Conservation (phyloP, 2,113 vertebrate species). For the Mobula birostris region DNA sequence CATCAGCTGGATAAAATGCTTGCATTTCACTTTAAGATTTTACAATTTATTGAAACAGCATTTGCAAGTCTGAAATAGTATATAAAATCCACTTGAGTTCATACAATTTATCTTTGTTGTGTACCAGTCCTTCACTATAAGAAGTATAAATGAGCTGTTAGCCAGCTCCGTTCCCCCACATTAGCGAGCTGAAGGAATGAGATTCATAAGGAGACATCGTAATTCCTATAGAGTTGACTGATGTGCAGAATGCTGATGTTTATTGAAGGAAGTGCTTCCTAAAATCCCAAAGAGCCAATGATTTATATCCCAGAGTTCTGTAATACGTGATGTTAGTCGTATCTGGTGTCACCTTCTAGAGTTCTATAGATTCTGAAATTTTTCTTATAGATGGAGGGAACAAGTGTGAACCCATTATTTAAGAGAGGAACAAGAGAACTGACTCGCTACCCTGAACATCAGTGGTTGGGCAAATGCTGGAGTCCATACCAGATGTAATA, state of each 20-base stretch:
- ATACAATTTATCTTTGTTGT: neutral
- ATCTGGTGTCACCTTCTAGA: too few relatives aligned
- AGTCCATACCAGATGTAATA: too few relatives aligned
- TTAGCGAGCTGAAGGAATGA: neutral
- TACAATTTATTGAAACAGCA: neutral
- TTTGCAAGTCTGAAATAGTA: neutral
- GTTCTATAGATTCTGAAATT: too few relatives aligned
- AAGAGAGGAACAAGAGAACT: too few relatives aligned
- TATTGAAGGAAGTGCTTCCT: neutral
- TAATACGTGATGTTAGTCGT: too few relatives aligned
- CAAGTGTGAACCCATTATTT: too few relatives aligned
- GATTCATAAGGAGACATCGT: neutral
- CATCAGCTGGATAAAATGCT: neutral
- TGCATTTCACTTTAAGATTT: neutral
- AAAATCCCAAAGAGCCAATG: too few relatives aligned
- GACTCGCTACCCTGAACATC: too few relatives aligned
- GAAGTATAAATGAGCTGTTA: neutral
- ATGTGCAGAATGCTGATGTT: neutral
- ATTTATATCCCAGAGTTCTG: too few relatives aligned
- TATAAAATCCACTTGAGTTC: neutral
- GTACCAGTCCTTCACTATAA: neutral
- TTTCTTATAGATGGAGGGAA: too few relatives aligned
- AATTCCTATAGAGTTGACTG: neutral
- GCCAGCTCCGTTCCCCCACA: neutral
- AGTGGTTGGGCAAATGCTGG: too few relatives aligned